phyloP scores from a whole-genome alignment of 2,888 invertebrate genomes.

The Platerodrilus igneus region DNA sequence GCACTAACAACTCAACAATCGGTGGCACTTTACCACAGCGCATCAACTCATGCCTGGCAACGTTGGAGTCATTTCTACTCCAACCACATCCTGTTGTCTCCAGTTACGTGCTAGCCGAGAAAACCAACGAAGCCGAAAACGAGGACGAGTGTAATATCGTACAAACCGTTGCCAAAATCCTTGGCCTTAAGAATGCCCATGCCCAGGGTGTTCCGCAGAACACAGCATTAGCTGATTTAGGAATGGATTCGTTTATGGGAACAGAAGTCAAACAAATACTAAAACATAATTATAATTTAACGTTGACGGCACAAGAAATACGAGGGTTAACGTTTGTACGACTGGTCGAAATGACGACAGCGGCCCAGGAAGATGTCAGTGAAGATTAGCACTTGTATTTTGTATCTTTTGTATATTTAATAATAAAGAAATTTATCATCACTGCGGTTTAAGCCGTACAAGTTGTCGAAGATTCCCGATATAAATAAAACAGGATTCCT shows the following conservation, averaged over 20 bases:
- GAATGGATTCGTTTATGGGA: constrained; percentile 98
- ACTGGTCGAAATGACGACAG: constrained; percentile 61
- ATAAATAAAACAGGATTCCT: no score
- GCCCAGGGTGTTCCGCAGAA: constrained; percentile 71
- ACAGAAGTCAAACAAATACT: constrained; percentile 96
- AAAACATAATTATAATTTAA: constrained; percentile 86
- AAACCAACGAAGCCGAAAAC: constrained; percentile 57
- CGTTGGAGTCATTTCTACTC: constrained; percentile 86
- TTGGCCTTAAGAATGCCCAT: constrained; percentile 81
- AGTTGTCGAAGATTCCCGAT: no score
- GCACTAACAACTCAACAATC: constrained; percentile 83
- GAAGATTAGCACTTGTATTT: no score
- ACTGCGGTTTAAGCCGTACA: no score
- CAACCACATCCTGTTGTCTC: constrained; percentile 78
- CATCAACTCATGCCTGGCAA: constrained; percentile 83
- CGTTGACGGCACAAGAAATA: constrained; percentile 87
- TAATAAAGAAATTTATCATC: no score
- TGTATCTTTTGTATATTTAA: no score
- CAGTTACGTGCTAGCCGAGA: constrained; percentile 84
- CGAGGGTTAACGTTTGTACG: constrained; percentile 75
- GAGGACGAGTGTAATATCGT: constrained; percentile 61
- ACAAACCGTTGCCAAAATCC: constrained; percentile 80
- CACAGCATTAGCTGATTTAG: constrained; percentile 84
- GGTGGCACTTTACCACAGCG: constrained; percentile 97
- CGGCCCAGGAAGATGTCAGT: no score